These are phyloP conservation scores for Sphaerophoria taeniata DNA, from an alignment of 2,888 invertebrate species.

Conservation along the genomic window DNA sequence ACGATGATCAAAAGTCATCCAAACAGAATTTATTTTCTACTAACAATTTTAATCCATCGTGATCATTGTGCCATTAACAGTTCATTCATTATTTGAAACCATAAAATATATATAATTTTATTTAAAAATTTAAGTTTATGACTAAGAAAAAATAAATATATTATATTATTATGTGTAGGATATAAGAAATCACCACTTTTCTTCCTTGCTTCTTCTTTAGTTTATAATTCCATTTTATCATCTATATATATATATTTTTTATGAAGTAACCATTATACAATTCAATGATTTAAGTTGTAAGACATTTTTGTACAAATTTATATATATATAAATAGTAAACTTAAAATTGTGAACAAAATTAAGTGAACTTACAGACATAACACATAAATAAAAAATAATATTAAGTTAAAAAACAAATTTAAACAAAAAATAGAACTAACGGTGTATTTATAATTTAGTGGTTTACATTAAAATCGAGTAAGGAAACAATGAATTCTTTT, in stretches of 20 bases:
- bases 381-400: constrained; percentile 26
- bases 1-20: constrained; percentile 44
- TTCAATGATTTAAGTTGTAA: constrained; percentile 47
- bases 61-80: constrained; percentile 72
- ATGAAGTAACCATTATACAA: constrained; percentile 61
- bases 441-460: constrained; percentile 20
- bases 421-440: neutral
- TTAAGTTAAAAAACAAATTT: constrained; percentile 52
- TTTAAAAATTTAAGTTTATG: neutral
- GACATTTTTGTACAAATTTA: constrained; percentile 75
- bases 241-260: constrained; percentile 38
- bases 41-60: constrained; percentile 48
- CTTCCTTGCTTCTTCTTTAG: constrained; percentile 45
- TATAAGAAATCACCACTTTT: constrained; percentile 48
- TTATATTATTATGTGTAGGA: constrained; percentile 27
- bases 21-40: neutral
- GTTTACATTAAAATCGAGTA: constrained; percentile 45
- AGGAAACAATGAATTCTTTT: constrained; percentile 52
- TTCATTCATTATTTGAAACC: constrained; percentile 57
- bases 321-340: constrained; percentile 36
- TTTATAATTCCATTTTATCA: constrained; percentile 4
- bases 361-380: constrained; percentile 10
- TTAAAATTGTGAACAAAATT: constrained; percentile 49
- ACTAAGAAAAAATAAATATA: neutral
- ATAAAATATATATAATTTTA: constrained; percentile 23